Conservation (phyloP, 2,888 invertebrate species). For the Slavum lentiscoides region DNA sequence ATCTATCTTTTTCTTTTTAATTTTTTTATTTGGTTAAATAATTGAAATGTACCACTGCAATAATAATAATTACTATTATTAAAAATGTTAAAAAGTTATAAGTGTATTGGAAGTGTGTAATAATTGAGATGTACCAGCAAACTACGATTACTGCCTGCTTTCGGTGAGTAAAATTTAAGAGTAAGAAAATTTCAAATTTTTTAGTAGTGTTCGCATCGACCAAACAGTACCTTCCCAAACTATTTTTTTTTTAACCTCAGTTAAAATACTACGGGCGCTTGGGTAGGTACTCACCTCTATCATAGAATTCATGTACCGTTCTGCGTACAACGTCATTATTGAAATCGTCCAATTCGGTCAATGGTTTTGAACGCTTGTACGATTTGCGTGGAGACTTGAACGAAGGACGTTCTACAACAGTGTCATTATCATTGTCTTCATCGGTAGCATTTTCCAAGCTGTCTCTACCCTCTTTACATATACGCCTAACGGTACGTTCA, state of each 20-base stretch:
- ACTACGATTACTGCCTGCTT: too few species aligned
- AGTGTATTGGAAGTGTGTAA: too few species aligned
- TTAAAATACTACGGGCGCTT: not conserved
- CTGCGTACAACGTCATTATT: not conserved
- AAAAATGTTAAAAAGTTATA: too few species aligned
- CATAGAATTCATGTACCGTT: constrained; percentile 2
- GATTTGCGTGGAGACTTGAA: not conserved
- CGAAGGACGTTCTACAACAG: constrained; percentile 11
- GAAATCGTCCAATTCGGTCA: constrained; percentile 10
- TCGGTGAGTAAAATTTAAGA: too few species aligned
- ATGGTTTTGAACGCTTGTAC: constrained; percentile 8
- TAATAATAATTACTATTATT: too few species aligned
- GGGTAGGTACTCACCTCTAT: constrained; percentile 12
- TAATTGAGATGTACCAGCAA: too few species aligned
- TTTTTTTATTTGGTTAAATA: too few species aligned
- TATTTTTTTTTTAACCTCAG: not conserved
- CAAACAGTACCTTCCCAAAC: not conserved
- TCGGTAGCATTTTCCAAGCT: too few species aligned
- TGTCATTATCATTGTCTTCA: too few species aligned
- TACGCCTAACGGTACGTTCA: constrained; percentile 7
- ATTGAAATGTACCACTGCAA: too few species aligned
- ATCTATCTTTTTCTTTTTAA: too few species aligned
- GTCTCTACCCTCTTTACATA: constrained; percentile 17
- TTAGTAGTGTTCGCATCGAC: not conserved
- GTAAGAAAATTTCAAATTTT: not conserved